Base-by-base conservation (phyloP, 23 tunicate genomes). In the Trididemnum clinides region DNA sequence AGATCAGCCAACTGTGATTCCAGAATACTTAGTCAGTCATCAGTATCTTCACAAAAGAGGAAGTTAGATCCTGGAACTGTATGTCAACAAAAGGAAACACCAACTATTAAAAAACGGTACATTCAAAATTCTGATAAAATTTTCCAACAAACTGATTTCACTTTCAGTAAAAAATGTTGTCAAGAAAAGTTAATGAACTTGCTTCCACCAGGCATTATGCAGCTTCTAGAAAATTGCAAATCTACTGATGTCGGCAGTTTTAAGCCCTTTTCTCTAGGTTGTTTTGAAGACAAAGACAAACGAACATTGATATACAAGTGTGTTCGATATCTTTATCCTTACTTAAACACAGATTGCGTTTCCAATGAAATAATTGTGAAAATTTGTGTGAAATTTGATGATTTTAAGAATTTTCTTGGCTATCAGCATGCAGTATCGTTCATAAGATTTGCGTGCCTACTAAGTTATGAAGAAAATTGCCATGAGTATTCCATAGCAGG, bases 251-350 rank as follows among this genome's bases (percentile, higher is more conserved):
- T 3, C 3, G 25, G 25, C 20, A 10, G 66, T 10, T 59, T 59
- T n/a, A n/a, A 10, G 12, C 54, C 15, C 54, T 44, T 7, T 59
- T 59, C 39, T 32, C n/a, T 88, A 33, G 92, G 92, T 12, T 36
- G 5, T 57, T 82, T 69, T 82, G n/a, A 57, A 51, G 75, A 35
- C 25, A 71, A 72, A 59, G 25, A 30, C 36, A 49, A 59, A 1
- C 80, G 92, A 33, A 71, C 72, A 0, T 34, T 34, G 31, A 62
- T 88, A 0, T 87, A 88, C 38, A 37, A 74, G 12, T 38, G 82
- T 58, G 44, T 88, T 72, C 64, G 87, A 3, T 88, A 30, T 81
- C 34, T 88, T 6, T 88, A 50, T 82, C 92, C 92, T 19, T 81
- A 81, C 19, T 10, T 88, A 10, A 35, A 21, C 28, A 82, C 87